Evolutionary conservation across 2,797 vertebrate genomes (phyloP), one percentile per base, ranked within the genome.

Genomic region (Anomalospiza imberbis): DNA sequence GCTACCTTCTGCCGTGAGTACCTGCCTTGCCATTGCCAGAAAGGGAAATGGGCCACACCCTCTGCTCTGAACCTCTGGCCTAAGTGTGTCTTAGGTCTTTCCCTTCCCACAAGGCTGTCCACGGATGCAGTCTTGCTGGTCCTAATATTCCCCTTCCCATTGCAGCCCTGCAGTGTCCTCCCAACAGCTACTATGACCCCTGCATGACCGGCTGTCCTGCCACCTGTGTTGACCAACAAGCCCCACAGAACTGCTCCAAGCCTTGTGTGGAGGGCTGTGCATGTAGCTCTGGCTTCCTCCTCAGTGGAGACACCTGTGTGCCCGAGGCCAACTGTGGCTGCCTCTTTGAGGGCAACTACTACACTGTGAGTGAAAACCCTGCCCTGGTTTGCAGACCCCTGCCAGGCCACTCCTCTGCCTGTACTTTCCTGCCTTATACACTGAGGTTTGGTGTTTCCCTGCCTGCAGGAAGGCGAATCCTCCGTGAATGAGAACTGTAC

Each of bases 261-360:
- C 86, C 95, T 89, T 99, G 98, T 65, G 65, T 97, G 93, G 98
- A 99, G 95, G 97, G 97, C 94, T 99, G 98, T 15, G 98, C 98
- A 7, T 99, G 98, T 81, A 92, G 97, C 71, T 63, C 95, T 19
- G 98, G 98, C 65, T 98, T 98, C 85, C 97, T 98, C 89, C 97
- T 98, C 77, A 98, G 98, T 12, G 98, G 98, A 58, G 98, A 95
- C 38, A 91, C 57, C 34, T 99, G 98, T 77, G 98, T 99, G 91
- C 93, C 94, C 3, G 90, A 94, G 65, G 97, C 97, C 47, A 93
- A 97, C 66, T 99, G 98, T n/a, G 98, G 98, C 65, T 99, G 98
- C 94, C 97, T 98, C 98, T 94, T 96, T 82, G 94, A 98, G 45
- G 98, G 92, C 76, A 97, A 97, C 75, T 98, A 99, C 93, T 97